Evolutionary conservation across 2,888 invertebrate genomes (phyloP), one percentile per base, ranked within the genome.

Genomic region (Lasiommata megera): DNA sequence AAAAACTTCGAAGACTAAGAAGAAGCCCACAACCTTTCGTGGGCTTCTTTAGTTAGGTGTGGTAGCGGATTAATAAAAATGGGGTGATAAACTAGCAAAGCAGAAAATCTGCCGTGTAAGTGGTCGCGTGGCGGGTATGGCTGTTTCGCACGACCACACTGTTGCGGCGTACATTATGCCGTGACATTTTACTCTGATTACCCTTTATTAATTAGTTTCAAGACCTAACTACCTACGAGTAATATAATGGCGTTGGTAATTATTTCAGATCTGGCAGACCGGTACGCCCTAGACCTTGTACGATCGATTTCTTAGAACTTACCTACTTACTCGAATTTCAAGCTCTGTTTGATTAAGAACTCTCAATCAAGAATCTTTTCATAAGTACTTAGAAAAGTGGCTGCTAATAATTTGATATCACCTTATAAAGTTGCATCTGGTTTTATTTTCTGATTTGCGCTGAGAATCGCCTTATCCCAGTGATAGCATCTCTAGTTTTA

Each of bases 151-250:
- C 48, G 23, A n/a, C 37, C 36, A 48, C 48, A 34, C 17, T 28
- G 16, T 12, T 28, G 12, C 17, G 29, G 40, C 46, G 44, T 46
- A 34, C 51, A 37, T 29, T 44, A 28, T 40, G 46, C n/a, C 54
- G 46, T 47, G 40, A 51, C 37, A 38, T 37, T 50, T 56, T 53
- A 9, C 40, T 34, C 16, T 37, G 8, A 46, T 37, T 40, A 28
- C 41, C 9, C 23, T 41, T 36, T 29, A 31, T 41, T 36, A 31
- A 48, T 48, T 48, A 50, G 28, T 17, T 31, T 29, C 18, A 18
- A 43, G 8, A 51, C 51, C 51, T 51, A 23, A 23, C 5, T 23
- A 51, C 31, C 14, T 46, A n/a, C n/a, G n/a, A n/a, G n/a, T n/a
- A 14, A 16, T 31, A 46, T 17, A 31, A 31, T 14, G 1, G 16